These are phyloP conservation scores for Sebastolobus altivelis DNA, from an alignment of 2,797 vertebrate species.

Conservation along the genomic window DNA sequence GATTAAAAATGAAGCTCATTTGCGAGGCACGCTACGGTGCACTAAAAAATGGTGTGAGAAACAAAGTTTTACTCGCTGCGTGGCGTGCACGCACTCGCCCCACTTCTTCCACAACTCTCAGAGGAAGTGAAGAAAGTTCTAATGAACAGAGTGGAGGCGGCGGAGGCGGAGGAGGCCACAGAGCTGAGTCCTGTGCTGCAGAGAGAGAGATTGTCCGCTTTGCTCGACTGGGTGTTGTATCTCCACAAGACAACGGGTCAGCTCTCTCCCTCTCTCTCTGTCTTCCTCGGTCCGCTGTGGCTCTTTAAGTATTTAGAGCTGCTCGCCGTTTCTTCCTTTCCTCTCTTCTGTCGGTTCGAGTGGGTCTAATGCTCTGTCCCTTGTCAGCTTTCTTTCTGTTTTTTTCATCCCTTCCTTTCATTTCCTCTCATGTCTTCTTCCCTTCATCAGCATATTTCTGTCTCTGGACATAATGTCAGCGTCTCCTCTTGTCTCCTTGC, in stretches of 20 bases:
- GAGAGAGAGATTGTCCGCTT: conserved; percentile 55
- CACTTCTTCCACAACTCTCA: conserved; percentile 18
- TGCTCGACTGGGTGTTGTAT: conserved; percentile 61
- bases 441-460: conserved; percentile 52
- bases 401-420: conserved; percentile 33
- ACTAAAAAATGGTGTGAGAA: background rate
- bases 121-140: conserved; percentile 38
- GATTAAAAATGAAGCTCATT: conserved; percentile 38
- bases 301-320: conserved; percentile 67
- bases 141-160: conserved; percentile 41
- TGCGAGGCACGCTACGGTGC: background rate
- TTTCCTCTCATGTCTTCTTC: conserved; percentile 52
- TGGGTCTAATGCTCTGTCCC: conserved; percentile 52
- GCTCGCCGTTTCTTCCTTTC: conserved; percentile 32
- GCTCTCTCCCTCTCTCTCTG: conserved; percentile 28
- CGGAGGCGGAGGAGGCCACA: conserved; percentile 23
- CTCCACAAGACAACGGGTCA: conserved; percentile 58
- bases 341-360: conserved; percentile 42
- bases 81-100: background rate
- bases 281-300: conserved; percentile 36
- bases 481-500: conserved; percentile 22
- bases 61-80: background rate
- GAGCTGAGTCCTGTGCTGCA: conserved; percentile 36
- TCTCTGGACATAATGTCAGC: conserved; percentile 48
- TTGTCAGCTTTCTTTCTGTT: conserved; percentile 42